These are phyloP conservation scores for Bettongia penicillata DNA, from an alignment of 2,113 vertebrate species.

Conservation along the genomic window DNA sequence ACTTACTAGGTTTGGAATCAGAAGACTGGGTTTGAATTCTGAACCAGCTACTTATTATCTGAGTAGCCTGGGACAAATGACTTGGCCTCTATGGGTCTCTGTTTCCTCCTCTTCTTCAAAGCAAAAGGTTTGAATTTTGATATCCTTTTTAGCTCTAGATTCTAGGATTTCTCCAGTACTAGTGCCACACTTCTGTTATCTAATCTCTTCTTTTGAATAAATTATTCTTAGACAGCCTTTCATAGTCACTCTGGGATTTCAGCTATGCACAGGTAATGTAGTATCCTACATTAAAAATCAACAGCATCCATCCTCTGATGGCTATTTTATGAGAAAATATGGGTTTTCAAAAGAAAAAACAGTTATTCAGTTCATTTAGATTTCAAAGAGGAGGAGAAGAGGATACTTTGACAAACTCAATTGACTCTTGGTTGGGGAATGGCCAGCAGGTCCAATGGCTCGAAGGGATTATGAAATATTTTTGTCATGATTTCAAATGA, in stretches of 20 bases:
- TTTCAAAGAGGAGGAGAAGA: background rate
- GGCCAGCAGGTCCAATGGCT: background rate
- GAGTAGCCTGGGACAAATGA: background rate
- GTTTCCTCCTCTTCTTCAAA: background rate
- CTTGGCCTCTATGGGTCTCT: background rate
- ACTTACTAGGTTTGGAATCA: background rate
- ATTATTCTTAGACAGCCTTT: background rate
- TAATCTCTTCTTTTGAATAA: background rate
- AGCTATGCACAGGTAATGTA: background rate
- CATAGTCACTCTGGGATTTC: background rate
- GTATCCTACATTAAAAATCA: background rate
- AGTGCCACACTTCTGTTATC: background rate
- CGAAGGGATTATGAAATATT: background rate
- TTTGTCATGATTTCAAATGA: background rate
- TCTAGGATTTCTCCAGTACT: background rate
- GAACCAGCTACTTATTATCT: background rate
- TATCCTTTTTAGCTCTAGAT: background rate
- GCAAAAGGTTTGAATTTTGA: background rate
- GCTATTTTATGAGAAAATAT: background rate
- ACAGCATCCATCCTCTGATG: background rate
- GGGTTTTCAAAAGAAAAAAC: background rate
- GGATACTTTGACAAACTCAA: background rate
- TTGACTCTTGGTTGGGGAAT: background rate
- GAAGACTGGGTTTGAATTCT: background rate
- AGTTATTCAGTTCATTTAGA: background rate